These are phyloP conservation scores for Oscheius onirici DNA, from an alignment of 2,888 invertebrate species.

Conservation along the genomic window DNA sequence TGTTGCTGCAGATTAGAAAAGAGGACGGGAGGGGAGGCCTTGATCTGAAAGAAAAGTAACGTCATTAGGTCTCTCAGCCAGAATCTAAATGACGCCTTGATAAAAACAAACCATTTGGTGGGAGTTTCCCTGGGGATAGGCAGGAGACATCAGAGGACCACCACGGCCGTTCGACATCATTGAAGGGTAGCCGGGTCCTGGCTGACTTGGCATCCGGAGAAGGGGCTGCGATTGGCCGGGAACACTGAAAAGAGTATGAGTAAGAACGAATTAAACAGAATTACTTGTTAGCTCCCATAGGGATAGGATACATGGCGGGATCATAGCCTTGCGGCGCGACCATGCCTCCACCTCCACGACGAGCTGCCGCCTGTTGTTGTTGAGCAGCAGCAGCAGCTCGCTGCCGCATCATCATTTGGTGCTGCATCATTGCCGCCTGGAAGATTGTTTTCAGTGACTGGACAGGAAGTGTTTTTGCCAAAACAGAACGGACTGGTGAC, in stretches of 20 bases:
- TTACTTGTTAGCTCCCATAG: slow-evolving; percentile 35
- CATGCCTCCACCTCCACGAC: not conserved
- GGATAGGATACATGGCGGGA: slow-evolving; percentile 17
- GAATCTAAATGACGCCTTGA: not conserved
- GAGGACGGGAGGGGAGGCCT: slow-evolving; percentile 30
- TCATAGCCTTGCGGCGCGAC: slow-evolving; percentile 4
- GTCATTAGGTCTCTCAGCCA: not conserved
- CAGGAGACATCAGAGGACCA: slow-evolving; percentile 28
- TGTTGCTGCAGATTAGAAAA: slow-evolving; percentile 27
- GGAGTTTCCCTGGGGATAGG: slow-evolving; percentile 24
- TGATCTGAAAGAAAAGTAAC: slow-evolving; percentile 22
- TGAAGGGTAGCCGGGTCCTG: slow-evolving; percentile 25
- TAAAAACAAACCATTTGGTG: slow-evolving; percentile 30
- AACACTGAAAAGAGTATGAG: slow-evolving; percentile 20
- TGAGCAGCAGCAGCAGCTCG: slow-evolving; percentile 4
- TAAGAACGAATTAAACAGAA: not conserved
- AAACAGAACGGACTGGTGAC: no score
- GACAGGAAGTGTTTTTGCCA: no score
- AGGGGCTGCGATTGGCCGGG: slow-evolving; percentile 32
- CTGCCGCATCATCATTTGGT: not conserved
- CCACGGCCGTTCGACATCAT: slow-evolving; percentile 12
- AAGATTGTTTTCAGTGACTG: not conserved
- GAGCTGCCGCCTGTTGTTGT: slow-evolving; percentile 14
- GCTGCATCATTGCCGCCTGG: slow-evolving; percentile 1
- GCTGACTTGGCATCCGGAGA: slow-evolving; percentile 25